phyloP scores from a whole-genome alignment of 2,113 vertebrate genomes.

The Cairina moschata region DNA sequence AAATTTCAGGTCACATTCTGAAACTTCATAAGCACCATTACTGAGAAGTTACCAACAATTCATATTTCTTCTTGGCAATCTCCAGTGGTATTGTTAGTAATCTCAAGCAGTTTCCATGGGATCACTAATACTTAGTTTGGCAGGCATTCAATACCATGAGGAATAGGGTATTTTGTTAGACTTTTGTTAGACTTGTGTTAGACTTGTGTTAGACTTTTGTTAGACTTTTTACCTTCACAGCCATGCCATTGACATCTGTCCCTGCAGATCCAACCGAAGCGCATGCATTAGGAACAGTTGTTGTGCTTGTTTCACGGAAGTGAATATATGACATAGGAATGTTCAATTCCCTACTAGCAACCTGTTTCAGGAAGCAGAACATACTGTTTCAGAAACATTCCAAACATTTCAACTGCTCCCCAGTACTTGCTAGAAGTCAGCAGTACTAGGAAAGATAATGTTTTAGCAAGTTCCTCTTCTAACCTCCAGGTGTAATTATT shows the following conservation, averaged over 20 bases:
- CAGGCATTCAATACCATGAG: neutral
- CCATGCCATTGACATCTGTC: constrained; percentile 90
- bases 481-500: neutral
- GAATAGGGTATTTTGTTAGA: neutral
- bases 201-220: too few relatives aligned
- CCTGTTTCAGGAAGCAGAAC: constrained; percentile 68
- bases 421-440: neutral
- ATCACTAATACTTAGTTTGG: neutral
- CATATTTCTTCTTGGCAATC: neutral
- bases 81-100: neutral
- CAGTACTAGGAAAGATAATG: neutral
- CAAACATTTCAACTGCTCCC: neutral
- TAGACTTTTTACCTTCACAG: constrained; percentile 81
- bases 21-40: neutral
- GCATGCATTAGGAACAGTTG: constrained; percentile 83
- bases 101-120: neutral
- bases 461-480: neutral
- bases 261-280: constrained; percentile 84
- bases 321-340: constrained; percentile 82
- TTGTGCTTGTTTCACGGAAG: constrained; percentile 87
- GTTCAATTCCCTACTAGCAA: constrained; percentile 87
- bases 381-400: neutral
- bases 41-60: neutral
- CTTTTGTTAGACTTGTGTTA: too few relatives aligned
- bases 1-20: neutral